These are phyloP conservation scores for Herpetotheres cachinnans DNA, from an alignment of 2,113 vertebrate genomes.

Conservation along the genomic window DNA sequence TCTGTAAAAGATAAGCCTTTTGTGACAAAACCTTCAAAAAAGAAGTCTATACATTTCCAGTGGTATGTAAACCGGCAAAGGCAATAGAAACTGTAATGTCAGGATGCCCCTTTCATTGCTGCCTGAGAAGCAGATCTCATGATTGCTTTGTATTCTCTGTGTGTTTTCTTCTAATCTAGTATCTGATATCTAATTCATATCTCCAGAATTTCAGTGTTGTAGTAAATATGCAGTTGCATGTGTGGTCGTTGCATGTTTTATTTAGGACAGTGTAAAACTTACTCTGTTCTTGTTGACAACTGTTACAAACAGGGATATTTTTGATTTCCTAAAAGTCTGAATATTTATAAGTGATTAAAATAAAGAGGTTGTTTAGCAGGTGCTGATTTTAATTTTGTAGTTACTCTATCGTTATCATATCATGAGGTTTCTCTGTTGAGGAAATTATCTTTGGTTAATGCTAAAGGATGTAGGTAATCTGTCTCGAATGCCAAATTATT, in stretches of 20 bases:
- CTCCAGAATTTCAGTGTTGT: neutral
- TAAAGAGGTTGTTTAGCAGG: slow-evolving; percentile 33
- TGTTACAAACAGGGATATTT: neutral
- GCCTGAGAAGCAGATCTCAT: neutral
- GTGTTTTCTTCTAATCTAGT: neutral
- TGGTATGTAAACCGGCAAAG: neutral
- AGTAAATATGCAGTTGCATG: neutral
- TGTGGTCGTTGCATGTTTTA: neutral
- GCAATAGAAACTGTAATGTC: neutral
- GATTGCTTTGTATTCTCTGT: neutral
- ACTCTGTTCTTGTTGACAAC: neutral
- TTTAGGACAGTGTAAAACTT: neutral
- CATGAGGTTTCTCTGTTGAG: slow-evolving; percentile 53
- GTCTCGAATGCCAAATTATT: slow-evolving; percentile 71
- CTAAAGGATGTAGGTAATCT: slow-evolving; percentile 76
- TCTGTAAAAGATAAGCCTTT: neutral
- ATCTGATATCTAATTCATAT: neutral
- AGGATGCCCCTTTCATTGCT: neutral
- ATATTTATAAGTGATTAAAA: slow-evolving; percentile 46
- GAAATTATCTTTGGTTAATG: slow-evolving; percentile 59
- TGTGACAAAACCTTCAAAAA: neutral
- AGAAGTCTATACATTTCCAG: rapidly evolving
- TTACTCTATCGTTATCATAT: slow-evolving; percentile 12
- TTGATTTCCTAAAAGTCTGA: slow-evolving; percentile 5
- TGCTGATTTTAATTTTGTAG: slow-evolving; percentile 3